Evolutionary conservation across 2,888 invertebrate genomes (phyloP), one percentile per base, ranked within the genome.

Genomic region (Ornithoptera priamus): DNA sequence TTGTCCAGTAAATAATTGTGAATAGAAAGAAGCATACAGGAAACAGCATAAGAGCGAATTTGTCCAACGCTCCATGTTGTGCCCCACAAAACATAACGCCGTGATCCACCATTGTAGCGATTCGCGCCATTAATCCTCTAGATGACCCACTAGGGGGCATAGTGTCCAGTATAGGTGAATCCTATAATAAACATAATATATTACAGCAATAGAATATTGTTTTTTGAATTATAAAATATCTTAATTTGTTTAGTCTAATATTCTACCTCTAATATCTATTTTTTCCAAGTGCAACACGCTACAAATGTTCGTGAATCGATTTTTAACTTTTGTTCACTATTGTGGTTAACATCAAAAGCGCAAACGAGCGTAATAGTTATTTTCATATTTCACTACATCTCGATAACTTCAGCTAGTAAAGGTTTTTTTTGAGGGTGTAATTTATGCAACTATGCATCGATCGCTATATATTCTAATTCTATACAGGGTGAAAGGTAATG

Each of bases 1-100:
- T 92, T 74, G 94, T 93, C 94, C 94, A 94, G 81, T 94, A 94
- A 72, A 93, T 92, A 71, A 93, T 81, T 60, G 93, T 89, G 78
- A 94, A 94, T 5, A 94, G 86, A 53, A 92, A 74, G 84, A 94
- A 94, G 80, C 93, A 93, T 71, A 94, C 72, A 1, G 94, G 94
- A 80, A 94, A 94, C 59, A 94, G 72, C 73, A 94, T 93, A n/a
- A 94, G 89, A 10, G 94, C 94, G 73, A 93, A 93, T 80, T 93
- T 93, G 82, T 94, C 94, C 71, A 94, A 85, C 57, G 93, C 86
- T 42, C 94, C 94, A 74, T 94, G 90, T 80, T 94, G 94, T 72
- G 94, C 94, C 77, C 94, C 94, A 78, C 94, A 94, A 78, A 94
- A 94, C 84, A 94, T 90, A 53, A 94, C 90, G 10, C 93, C 93